phyloP scores from a whole-genome alignment of 2,113 vertebrate species.

The Sula dactylatra region DNA sequence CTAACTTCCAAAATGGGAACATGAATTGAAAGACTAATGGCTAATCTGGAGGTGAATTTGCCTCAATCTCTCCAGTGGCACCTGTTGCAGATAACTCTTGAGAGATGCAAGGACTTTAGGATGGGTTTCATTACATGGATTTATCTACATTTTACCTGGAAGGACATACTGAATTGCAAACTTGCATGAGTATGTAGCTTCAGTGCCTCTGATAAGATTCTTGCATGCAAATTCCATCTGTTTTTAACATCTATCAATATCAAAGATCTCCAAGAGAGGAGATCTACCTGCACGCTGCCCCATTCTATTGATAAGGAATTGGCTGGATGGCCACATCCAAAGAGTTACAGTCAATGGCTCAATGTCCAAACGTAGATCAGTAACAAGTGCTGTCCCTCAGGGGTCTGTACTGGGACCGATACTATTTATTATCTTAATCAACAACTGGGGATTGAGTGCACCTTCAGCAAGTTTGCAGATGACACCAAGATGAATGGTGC shows the following conservation, averaged over 20 bases:
- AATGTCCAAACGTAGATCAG: not conserved
- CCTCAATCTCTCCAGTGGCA: not conserved
- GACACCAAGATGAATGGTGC: not conserved
- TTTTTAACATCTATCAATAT: not conserved
- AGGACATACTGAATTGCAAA: not conserved
- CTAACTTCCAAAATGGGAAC: not conserved
- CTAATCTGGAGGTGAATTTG: not conserved
- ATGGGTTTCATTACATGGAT: not conserved
- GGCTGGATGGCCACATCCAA: not conserved
- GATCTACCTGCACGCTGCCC: not conserved
- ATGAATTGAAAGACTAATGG: not conserved
- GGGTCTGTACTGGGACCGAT: not conserved
- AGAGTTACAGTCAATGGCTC: not conserved
- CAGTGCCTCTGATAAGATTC: not conserved
- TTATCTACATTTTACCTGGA: not conserved
- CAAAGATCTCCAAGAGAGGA: not conserved
- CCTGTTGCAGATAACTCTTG: not conserved
- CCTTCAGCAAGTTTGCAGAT: not conserved
- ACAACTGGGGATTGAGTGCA: not conserved
- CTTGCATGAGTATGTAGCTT: not conserved
- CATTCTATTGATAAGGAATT: not conserved
- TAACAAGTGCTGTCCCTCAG: not conserved
- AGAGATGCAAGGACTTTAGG: not conserved
- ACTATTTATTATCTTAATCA: not conserved
- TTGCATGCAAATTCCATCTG: not conserved